Base-by-base conservation (phyloP, 2,113 vertebrate genomes). In the Sprattus sprattus region DNA sequence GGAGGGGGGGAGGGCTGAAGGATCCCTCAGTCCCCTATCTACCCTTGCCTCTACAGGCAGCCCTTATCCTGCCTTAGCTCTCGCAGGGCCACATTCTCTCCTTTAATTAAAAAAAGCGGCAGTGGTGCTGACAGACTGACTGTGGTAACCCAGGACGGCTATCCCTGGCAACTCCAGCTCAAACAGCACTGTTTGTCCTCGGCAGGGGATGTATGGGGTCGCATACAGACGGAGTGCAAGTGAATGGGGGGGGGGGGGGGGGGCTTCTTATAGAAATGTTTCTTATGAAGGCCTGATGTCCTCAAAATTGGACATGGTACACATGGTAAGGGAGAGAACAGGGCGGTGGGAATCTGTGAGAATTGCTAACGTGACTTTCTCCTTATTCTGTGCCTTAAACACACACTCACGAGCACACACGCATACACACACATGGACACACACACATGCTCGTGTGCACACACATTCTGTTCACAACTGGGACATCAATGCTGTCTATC, bases 41-140 rank as follows among this genome's bases (percentile, higher is more conserved):
- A 28, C 39, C 11, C 67, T 32, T 60, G 25, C 45, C 25, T 83
- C 52, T 20, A 10, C 44, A 6, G 52, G 25, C 28, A 28, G 32
- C n/a, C 25, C 28, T 60, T 57, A 9, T 83, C 13, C 15, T 44
- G 18, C 54, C 15, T 15, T 75, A 18, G 25, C 45, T 39, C 81
- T 44, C 50, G 22, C 84, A 5, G 45, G 16, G 50, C 52, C 57
- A 11, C 45, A 22, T 45, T 49, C 25, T 45, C 25, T 28, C 49
- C 82, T 87, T 88, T 86, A 90, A 90, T 89, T 86, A 88, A 90
- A 86, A 52, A 20, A 25, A 39, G 86, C 60, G 50, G 44, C 45
- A 49, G 49, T 13, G 64, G 25, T 8, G 64, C 64, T 64, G 81
- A 86, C 45, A 83, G 87, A 49, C 67, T 46, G 88, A 49, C 67